Base-by-base conservation (phyloP, 1,140 invertebrate species). In the Rhyzopertha dominica region DNA sequence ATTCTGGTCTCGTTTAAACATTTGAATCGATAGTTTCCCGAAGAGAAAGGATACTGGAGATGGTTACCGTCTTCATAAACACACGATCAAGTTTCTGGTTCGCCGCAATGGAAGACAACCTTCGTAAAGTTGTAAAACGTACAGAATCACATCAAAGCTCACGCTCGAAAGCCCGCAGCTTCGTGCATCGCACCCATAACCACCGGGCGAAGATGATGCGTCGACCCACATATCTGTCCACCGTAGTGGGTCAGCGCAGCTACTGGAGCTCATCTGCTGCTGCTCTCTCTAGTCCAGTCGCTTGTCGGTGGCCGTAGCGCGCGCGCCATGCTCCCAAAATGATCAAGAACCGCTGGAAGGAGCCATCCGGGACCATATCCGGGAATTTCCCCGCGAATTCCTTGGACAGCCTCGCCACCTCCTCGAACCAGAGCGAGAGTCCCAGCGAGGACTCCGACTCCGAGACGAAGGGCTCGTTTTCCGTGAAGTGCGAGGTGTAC, bases 371-470 rank as follows among this genome's bases (percentile, higher is more conserved):
- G 19, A 43, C 44, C 31, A 13, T 41, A 18, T 12, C 17, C 19
- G 20, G 43, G 18, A 29, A 47, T 41, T 36, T 32, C 45, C 17
- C 39, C 34, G 44, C 76, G 9, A 74, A 77, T 19, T 80, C 78
- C 1, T 58, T 81, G 7, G 79, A 82, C 61, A 80, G 77, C 19
- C 67, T 82, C 3, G 80, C 79, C 26, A 80, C 80, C 61, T 77
- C 79, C 9, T 80, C 78, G 0, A 58, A 61, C 40, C 67, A 66
- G 10, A 73, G 72, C 34, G 69, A 68, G 3, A 74, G 72, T 44
- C 66, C 69, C 20, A 74, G 67, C 20, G 73, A 75, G 45, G 71
- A 70, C 4, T 73, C 68, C 18, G 74, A 76, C 52, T 76, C 76
- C 3, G 76, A 78, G 59, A 37, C 66, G 54, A 58, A 67, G 62